Evolutionary conservation across 2,113 vertebrate species (phyloP).

Genomic region (Chamaetylas fuelleborni): DNA sequence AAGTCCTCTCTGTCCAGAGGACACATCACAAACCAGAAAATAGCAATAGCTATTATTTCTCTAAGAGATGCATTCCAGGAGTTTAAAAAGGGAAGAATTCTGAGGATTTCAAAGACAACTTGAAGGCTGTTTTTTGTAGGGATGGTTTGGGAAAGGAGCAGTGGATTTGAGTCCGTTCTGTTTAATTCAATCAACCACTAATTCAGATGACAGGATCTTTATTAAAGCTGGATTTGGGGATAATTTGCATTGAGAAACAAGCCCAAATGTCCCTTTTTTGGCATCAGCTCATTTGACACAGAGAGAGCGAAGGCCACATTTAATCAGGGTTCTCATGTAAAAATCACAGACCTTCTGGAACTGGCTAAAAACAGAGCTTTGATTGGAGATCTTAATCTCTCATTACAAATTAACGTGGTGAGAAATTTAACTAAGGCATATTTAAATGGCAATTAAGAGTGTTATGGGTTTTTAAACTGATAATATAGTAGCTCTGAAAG

Average conservation of each 20-base stretch:
- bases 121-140: background rate
- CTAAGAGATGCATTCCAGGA: accelerated
- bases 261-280: background rate
- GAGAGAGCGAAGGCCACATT: background rate
- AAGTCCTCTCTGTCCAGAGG: background rate
- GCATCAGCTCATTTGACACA: background rate
- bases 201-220: background rate
- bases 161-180: background rate
- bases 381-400: background rate
- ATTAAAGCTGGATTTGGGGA: background rate
- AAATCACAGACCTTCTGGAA: background rate
- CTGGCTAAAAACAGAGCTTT: background rate
- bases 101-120: background rate
- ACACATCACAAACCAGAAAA: background rate
- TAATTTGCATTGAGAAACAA: background rate
- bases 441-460: background rate
- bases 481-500: background rate
- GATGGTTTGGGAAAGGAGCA: background rate
- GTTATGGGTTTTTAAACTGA: background rate
- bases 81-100: background rate
- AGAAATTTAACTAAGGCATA: background rate
- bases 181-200: background rate
- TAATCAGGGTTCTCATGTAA: background rate
- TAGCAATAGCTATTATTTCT: background rate
- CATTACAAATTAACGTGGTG: background rate